phyloP scores from a whole-genome alignment of 2,797 vertebrate genomes.

The Hypotaenidia okinawae region DNA sequence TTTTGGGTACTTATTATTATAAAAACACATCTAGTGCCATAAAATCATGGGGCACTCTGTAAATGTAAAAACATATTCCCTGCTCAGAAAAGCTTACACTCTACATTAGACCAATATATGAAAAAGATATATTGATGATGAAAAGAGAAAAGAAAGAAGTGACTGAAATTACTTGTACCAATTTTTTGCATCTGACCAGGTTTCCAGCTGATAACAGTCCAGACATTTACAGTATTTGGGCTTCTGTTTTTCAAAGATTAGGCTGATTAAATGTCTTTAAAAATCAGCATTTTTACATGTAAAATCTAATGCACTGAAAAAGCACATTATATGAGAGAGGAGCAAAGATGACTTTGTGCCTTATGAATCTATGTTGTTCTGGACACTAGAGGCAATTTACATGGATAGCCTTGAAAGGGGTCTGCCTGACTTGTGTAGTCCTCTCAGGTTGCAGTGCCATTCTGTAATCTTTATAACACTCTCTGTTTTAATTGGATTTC shows the following conservation, averaged over 20 bases:
- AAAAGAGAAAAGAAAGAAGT: background rate
- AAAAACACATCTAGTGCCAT: background rate
- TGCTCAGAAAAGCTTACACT: background rate
- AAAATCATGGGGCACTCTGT: background rate
- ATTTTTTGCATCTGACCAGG: background rate
- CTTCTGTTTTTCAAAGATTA: conserved; percentile 3
- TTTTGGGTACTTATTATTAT: background rate
- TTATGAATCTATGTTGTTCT: background rate
- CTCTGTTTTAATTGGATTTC: background rate
- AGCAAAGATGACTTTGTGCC: background rate
- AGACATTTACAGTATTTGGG: background rate
- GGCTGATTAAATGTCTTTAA: background rate
- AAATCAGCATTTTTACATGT: background rate
- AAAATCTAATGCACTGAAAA: background rate
- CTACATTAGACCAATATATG: background rate
- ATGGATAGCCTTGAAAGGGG: background rate
- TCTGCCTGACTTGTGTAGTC: background rate
- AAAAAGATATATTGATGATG: background rate
- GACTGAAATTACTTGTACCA: background rate
- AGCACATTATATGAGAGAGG: background rate
- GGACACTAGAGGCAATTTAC: background rate
- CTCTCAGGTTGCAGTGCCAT: background rate
- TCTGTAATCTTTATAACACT: background rate
- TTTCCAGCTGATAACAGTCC: background rate
- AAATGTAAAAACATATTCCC: conserved; percentile 15